Percentiles rank a stretch among this genome's conserved stretches.
Evolutionary conservation across 2,113 vertebrate genomes (phyloP).

Genomic region (Upupa epops): DNA sequence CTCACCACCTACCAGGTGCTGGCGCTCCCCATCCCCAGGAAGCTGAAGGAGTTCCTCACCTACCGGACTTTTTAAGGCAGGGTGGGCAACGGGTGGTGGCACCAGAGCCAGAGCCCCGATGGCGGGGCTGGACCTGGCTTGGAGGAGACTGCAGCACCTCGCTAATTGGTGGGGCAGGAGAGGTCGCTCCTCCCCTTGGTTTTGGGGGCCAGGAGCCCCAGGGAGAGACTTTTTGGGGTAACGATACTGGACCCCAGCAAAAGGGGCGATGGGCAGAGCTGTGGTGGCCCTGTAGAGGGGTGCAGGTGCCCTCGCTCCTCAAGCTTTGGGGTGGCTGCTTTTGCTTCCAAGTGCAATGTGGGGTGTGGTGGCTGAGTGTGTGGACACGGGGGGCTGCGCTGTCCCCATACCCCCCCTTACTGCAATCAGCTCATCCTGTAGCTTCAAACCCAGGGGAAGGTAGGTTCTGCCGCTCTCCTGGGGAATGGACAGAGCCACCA

Average conservation of each 20-base stretch:
- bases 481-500: not conserved
- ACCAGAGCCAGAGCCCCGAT: not conserved
- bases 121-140: not conserved
- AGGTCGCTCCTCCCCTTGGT: not conserved
- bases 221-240: not conserved
- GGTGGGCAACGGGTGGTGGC: not conserved
- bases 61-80: constrained; percentile 83
- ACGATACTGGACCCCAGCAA: constrained; percentile 33
- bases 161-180: not conserved
- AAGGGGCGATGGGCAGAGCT: not conserved
- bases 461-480: not conserved
- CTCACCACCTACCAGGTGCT: constrained; percentile 93
- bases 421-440: accelerated
- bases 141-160: accelerated
- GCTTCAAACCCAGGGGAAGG: accelerated
- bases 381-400: not conserved
- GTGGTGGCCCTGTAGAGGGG: not conserved
- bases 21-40: constrained; percentile 89
- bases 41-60: constrained; percentile 93
- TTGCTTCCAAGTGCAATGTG: constrained; percentile 44
- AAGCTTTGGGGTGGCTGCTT: constrained; percentile 30
- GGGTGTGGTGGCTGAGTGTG: not conserved
- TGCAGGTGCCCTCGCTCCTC: not conserved
- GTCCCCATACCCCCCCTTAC: not conserved
- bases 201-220: not conserved